These are phyloP conservation scores for Pemphredon lugubris DNA, from an alignment of 2,888 invertebrate genomes.

Conservation along the genomic window DNA sequence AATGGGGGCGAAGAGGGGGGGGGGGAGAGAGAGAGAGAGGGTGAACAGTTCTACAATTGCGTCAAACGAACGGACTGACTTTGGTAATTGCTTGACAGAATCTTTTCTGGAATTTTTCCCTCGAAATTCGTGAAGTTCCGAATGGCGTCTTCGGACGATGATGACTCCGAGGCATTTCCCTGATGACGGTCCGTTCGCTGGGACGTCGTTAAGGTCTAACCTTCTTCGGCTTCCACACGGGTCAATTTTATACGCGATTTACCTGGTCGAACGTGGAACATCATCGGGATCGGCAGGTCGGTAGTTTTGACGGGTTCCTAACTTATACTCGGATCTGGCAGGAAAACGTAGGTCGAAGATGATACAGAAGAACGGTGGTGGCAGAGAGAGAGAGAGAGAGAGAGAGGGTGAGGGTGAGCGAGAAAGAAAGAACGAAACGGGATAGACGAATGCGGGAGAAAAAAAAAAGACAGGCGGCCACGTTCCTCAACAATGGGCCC, in stretches of 20 bases:
- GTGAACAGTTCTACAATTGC: too few relatives aligned
- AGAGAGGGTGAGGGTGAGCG: slow-evolving; percentile 16
- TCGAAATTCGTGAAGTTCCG: slow-evolving; percentile 10
- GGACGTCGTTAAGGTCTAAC: slow-evolving; percentile 40
- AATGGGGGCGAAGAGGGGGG: too few relatives aligned
- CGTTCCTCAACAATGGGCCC: slow-evolving; percentile 63
- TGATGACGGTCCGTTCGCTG: slow-evolving; percentile 38
- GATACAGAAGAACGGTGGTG: slow-evolving; percentile 3
- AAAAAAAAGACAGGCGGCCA: slow-evolving; percentile 38
- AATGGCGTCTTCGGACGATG: neutral
- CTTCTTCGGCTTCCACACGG: slow-evolving; percentile 19
- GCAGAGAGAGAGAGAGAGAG: slow-evolving; percentile 1
- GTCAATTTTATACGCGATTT: slow-evolving; percentile 61
- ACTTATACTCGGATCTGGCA: slow-evolving; percentile 44
- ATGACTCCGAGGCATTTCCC: slow-evolving; percentile 30
- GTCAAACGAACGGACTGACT: too few relatives aligned
- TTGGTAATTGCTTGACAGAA: too few relatives aligned
- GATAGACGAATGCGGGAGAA: slow-evolving; percentile 2
- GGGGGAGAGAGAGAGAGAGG: too few relatives aligned
- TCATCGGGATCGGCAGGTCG: slow-evolving; percentile 52
- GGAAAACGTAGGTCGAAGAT: slow-evolving; percentile 28
- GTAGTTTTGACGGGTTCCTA: slow-evolving; percentile 39
- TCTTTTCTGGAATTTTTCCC: neutral
- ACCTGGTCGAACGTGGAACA: slow-evolving; percentile 49
- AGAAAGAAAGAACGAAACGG: too few relatives aligned